Conservation (phyloP, 1,140 invertebrate species). For the Chrysopa pallens region DNA sequence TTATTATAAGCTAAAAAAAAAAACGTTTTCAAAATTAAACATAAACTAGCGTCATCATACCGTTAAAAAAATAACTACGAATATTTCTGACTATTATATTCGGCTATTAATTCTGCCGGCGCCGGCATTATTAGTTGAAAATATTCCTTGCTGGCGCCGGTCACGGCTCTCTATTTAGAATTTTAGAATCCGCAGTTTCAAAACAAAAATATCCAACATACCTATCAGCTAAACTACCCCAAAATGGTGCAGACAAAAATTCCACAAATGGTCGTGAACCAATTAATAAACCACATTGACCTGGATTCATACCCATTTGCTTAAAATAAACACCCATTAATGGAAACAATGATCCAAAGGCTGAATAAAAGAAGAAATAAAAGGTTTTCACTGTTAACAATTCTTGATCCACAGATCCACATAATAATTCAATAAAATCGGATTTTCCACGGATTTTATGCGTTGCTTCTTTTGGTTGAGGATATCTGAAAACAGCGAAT, state of each 20-base stretch:
- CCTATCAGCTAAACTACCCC: constrained; percentile 88
- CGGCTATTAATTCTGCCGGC: too few relatives aligned
- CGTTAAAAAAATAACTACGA: too few relatives aligned
- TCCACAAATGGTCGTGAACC: constrained; percentile 92
- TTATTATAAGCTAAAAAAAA: too few relatives aligned
- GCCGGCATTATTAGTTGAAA: too few relatives aligned
- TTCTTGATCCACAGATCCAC: constrained; percentile 71
- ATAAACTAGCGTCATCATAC: too few relatives aligned
- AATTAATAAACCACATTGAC: constrained; percentile 81
- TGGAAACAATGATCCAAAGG: constrained; percentile 95
- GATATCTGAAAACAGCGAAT: constrained; percentile 37
- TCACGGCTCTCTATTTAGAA: too few relatives aligned
- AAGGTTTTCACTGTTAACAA: constrained; percentile 88
- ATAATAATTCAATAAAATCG: constrained; percentile 67
- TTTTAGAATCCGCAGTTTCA: too few relatives aligned
- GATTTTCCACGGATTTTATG: constrained; percentile 72
- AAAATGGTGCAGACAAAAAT: constrained; percentile 94
- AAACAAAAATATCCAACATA: constrained; percentile 19
- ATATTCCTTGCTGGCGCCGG: too few relatives aligned
- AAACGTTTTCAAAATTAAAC: too few relatives aligned
- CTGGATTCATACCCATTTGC: constrained; percentile 94
- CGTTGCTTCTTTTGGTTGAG: constrained; percentile 69
- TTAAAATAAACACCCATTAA: constrained; percentile 98
- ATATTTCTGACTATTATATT: too few relatives aligned
- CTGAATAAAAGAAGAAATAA: constrained; percentile 99